A percentile compares a stretch with the other conserved stretches of the same genome.
Conservation (phyloP, 2,797 vertebrate species). For the Typhlichthys eigenmanni region DNA sequence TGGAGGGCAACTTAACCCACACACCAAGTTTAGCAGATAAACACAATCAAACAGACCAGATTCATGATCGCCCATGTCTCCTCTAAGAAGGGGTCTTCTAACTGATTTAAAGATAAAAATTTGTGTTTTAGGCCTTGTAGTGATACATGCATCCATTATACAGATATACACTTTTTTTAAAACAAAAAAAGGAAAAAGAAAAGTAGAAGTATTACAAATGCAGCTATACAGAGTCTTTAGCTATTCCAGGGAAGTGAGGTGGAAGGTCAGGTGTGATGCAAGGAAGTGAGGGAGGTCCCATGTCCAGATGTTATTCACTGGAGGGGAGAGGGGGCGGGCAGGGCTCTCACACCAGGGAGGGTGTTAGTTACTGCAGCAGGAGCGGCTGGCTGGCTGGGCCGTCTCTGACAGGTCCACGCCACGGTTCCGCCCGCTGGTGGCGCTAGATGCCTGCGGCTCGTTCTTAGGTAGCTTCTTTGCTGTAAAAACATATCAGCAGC, state of each 20-base stretch:
- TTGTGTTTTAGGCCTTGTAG: conserved; percentile 81
- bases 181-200: conserved; percentile 76
- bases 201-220: conserved; percentile 90
- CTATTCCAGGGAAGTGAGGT: conserved; percentile 84
- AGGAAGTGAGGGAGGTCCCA: conserved; percentile 70
- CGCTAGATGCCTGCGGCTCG: conserved; percentile 87
- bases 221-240: conserved; percentile 92
- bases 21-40: conserved; percentile 15
- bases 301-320: conserved; percentile 85
- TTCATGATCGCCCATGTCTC: conserved; percentile 38
- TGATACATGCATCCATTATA: conserved; percentile 91
- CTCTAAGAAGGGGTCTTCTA: conserved; percentile 41
- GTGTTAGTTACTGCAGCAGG: conserved; percentile 95
- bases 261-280: conserved; percentile 72
- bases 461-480: conserved; percentile 98
- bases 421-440: conserved; percentile 85
- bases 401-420: conserved; percentile 96
- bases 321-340: conserved; percentile 44
- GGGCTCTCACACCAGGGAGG: conserved; percentile 24
- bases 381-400: conserved; percentile 88
- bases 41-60: conserved; percentile 29
- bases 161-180: conserved; percentile 78
- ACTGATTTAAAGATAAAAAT: conserved; percentile 66
- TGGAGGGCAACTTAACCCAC: conserved; percentile 28
- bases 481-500: conserved; percentile 49